Base-by-base conservation (phyloP, 2,797 vertebrate genomes). In the Acanthornis magna region DNA sequence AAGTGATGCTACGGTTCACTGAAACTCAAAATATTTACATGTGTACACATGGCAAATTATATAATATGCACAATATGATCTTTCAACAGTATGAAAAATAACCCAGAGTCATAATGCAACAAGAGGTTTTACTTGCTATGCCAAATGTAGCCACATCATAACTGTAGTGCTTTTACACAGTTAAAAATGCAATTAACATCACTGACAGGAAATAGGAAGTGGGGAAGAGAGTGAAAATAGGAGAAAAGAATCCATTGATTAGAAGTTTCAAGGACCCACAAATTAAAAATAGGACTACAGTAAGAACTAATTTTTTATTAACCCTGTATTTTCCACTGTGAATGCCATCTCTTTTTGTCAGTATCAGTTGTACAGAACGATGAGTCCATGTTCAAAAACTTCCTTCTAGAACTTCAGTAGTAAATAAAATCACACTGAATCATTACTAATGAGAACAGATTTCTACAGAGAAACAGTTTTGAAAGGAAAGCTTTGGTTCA, bases 181-280 rank as follows among this genome's bases (percentile, higher is more conserved):
- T 67, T 73, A 72, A 85, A 81, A 91, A 25, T 9, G 10, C 26
- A 53, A 36, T 4, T 3, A 58, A 40, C 5, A 21, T 42, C 18
- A 45, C 0, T 3, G 51, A 70, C 25, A 73, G 63, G 58, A 57
- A 72, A 77, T 1, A 72, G 6, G 11, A 53, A 67, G 22, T 11
- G 0, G 5, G 8, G 1, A 32, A 3, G 5, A 18, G 4, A 32
- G 10, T 20, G 22, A 2, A 38, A 73, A 66, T 16, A 40, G 7
- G 5, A 78, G 60, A 57, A 61, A 68, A 40, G 27, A 5, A 0
- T 7, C 13, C 26, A 51, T 4, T 8, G 3, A 32, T 34, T 45
- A 82, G 16, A 82, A 53, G 67, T 74, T 54, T 78, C 29, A 38
- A 36, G 60, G 19, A 72, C 4, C 1, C 34, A 77, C 30, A 71